These are phyloP conservation scores for Aphelenchoides besseyi DNA, from an alignment of 1,140 invertebrate species.

Conservation along the genomic window DNA sequence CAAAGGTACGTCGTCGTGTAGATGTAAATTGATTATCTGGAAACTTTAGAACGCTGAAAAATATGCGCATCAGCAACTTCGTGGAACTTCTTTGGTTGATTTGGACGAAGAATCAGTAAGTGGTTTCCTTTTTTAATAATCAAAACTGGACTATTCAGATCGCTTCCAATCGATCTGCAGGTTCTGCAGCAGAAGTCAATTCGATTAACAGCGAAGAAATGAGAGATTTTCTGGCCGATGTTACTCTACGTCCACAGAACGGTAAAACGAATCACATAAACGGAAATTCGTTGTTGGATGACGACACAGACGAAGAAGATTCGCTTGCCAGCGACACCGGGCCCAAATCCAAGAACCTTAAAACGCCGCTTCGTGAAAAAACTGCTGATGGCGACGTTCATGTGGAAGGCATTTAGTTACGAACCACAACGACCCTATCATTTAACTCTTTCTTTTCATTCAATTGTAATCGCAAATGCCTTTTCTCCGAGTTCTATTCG, in stretches of 20 bases:
- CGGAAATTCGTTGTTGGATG: conserved; percentile 13
- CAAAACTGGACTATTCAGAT: conserved; percentile 34
- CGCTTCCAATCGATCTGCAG: conserved; percentile 39
- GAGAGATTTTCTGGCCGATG: conserved; percentile 56
- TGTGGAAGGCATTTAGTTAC: neutral
- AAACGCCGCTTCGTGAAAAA: neutral
- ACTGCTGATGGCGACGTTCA: neutral
- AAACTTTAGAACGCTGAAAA: conserved; percentile 61
- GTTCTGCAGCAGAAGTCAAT: conserved; percentile 40
- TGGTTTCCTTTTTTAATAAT: conserved; percentile 12
- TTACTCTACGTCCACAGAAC: conserved; percentile 35
- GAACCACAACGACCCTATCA: neutral
- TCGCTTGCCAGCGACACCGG: neutral
- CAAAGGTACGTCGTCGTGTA: conserved; percentile 71
- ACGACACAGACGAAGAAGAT: conserved; percentile 25
- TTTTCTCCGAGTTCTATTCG: too few species aligned
- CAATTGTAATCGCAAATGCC: neutral
- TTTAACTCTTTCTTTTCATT: neutral
- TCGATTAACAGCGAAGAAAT: conserved; percentile 58
- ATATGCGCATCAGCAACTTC: conserved; percentile 49
- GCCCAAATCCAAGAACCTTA: neutral
- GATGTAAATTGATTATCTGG: conserved; percentile 17
- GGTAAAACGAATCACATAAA: conserved; percentile 16
- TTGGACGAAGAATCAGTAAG: conserved; percentile 59
- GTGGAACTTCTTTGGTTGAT: conserved; percentile 52